Evolutionary conservation across 1,140 invertebrate genomes (phyloP).

Genomic region (Meloidogyne hapla): DNA sequence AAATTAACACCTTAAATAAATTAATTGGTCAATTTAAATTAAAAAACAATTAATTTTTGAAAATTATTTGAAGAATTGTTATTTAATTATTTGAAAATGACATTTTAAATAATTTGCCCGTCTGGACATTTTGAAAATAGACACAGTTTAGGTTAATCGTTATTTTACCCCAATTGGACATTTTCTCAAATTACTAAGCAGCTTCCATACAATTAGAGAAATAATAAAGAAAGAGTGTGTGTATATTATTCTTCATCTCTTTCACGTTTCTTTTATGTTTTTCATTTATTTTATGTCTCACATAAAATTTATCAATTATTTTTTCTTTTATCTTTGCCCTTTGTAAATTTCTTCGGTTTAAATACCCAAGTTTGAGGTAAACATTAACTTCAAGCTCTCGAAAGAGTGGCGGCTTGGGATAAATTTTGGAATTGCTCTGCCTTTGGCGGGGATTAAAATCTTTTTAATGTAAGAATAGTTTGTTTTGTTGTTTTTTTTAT

Average conservation of each 20-base stretch:
- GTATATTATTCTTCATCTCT: not conserved
- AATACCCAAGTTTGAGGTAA: not conserved
- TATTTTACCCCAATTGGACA: not conserved
- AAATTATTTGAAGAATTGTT: not conserved
- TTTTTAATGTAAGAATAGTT: no score
- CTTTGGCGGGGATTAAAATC: not conserved
- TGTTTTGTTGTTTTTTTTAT: no score
- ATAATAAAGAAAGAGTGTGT: not conserved
- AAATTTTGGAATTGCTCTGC: not conserved
- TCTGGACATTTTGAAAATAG: not conserved
- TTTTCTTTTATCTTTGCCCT: not conserved
- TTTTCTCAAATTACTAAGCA: not conserved
- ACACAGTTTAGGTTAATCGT: not conserved
- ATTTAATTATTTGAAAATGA: not conserved
- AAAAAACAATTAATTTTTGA: not conserved
- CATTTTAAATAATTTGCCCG: not conserved
- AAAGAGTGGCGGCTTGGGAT: not conserved
- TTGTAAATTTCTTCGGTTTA: not conserved
- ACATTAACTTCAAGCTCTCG: not conserved
- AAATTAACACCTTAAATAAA: slow-evolving; percentile 81
- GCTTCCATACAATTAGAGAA: not conserved
- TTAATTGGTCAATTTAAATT: not conserved
- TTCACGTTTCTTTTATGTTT: not conserved
- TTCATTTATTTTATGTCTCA: not conserved
- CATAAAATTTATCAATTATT: not conserved